Evolutionary conservation across 2,888 invertebrate species (phyloP), one percentile per base, ranked within the genome.

Genomic region (Hipparchia semele): DNA sequence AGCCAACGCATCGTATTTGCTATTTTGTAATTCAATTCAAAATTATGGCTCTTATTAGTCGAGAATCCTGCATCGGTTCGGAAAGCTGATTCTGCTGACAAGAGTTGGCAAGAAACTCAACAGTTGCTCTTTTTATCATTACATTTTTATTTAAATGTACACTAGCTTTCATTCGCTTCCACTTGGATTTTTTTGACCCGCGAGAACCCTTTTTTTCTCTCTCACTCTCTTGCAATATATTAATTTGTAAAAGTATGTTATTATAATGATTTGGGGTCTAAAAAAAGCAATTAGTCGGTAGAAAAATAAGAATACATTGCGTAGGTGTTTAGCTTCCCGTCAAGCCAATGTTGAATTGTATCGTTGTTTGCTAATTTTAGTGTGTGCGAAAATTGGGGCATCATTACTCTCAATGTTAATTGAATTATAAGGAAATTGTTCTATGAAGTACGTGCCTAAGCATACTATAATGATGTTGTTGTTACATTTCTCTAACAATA

Each of bases 401-500:
- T 72, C 74, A 74, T 67, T 75, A 75, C 67, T 77, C 72, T 71
- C 75, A 77, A 73, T 75, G 72, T 78, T 77, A 77, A 71, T 72
- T 78, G 77, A 78, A 77, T 77, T 77, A 69, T 78, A 78, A 79
- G 80, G 78, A 76, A 85, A 87, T 89, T 87, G 85, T 88, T 88
- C 83, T 84, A 87, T 88, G 85, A 87, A 87, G 83, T 88, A 90
- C 87, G 92, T 92, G 93, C 92, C 93, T 93, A 92, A 91, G 87
- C 86, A 86, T 90, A 87, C 87, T 86, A 88, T 89, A 87, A 88
- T 84, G 86, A 88, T 90, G 88, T 90, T 88, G 86, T 92, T 90
- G 94, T 94, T 94, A 93, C 93, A 93, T 94, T 93, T 94, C 93
- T 90, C 89, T 92, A 91, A 91, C 93, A 93, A 93, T 93, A 93